Evolutionary conservation across 1,140 invertebrate species (phyloP).

Genomic region (Brachionus rubens): DNA sequence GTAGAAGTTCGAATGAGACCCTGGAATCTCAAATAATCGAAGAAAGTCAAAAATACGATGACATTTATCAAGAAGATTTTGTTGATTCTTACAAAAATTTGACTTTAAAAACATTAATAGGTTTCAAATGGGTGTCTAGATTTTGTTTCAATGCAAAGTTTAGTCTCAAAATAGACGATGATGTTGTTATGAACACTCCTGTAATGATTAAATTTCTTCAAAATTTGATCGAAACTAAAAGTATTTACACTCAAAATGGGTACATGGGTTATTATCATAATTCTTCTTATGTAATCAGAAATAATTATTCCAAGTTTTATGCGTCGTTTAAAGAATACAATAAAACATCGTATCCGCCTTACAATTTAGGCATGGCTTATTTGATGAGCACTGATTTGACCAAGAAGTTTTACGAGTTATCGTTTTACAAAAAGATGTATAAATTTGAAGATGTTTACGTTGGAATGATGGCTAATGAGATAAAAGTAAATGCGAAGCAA

Average conservation of each 20-base stretch:
- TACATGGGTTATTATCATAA: not conserved
- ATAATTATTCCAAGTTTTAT: slow-evolving; percentile 18
- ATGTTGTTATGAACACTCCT: slow-evolving; percentile 47
- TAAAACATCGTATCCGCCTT: not conserved
- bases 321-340: not conserved
- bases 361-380: not conserved
- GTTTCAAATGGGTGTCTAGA: slow-evolving; percentile 48
- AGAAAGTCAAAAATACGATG: slow-evolving; percentile 48
- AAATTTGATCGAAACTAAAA: not conserved
- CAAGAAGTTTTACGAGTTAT: not conserved
- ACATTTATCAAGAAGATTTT: slow-evolving; percentile 51
- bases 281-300: not conserved
- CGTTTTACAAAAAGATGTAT: not conserved
- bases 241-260: too few species aligned
- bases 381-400: not conserved
- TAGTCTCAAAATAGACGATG: slow-evolving; percentile 49
- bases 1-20: not conserved
- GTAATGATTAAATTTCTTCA: not conserved
- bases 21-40: not conserved
- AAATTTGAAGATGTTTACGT: slow-evolving; percentile 32
- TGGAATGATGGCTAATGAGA: slow-evolving; percentile 11
- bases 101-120: slow-evolving; percentile 50
- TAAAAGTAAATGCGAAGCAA: not conserved
- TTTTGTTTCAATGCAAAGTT: slow-evolving; percentile 47
- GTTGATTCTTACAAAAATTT: slow-evolving; percentile 49